phyloP scores from a whole-genome alignment of 2,797 vertebrate species.

The Trematocara caparti region DNA sequence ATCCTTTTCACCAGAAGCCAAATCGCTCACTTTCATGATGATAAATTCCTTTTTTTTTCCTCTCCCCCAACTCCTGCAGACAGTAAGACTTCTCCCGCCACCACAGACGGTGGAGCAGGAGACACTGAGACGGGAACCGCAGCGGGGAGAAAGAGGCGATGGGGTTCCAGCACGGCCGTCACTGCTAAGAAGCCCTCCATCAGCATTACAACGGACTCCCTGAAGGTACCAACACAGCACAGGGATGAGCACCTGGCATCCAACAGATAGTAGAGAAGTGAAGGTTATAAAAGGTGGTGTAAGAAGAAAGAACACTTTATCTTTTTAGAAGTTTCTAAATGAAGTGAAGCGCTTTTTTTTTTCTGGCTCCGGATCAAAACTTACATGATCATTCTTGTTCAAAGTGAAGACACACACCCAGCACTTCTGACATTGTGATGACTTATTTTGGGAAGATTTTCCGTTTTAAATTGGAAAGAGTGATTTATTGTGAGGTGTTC shows the following conservation, averaged over 20 bases:
- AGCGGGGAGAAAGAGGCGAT: constrained; percentile 86
- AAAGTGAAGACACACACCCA: not conserved
- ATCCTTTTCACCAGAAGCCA: not conserved
- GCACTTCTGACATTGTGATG: not conserved
- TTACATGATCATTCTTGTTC: not conserved
- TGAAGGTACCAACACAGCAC: constrained; percentile 78
- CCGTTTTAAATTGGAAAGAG: not conserved
- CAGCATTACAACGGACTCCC: constrained; percentile 90
- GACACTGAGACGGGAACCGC: constrained; percentile 79
- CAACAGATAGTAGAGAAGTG: not conserved
- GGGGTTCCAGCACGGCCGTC: constrained; percentile 89
- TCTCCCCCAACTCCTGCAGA: constrained; percentile 32
- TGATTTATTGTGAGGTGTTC: not conserved
- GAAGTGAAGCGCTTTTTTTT: not conserved
- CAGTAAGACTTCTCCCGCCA: constrained; percentile 65
- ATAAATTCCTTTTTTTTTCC: not conserved
- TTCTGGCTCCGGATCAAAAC: not conserved
- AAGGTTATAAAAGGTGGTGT: not conserved
- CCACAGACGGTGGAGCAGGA: constrained; percentile 57
- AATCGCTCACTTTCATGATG: not conserved
- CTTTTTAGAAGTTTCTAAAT: not conserved
- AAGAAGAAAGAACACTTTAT: not conserved
- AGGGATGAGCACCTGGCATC: not conserved
- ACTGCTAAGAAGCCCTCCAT: constrained; percentile 91
- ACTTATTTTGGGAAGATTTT: not conserved